Evolutionary conservation across 2,797 vertebrate species (phyloP).

Genomic region (Atherinosoma microstoma): DNA sequence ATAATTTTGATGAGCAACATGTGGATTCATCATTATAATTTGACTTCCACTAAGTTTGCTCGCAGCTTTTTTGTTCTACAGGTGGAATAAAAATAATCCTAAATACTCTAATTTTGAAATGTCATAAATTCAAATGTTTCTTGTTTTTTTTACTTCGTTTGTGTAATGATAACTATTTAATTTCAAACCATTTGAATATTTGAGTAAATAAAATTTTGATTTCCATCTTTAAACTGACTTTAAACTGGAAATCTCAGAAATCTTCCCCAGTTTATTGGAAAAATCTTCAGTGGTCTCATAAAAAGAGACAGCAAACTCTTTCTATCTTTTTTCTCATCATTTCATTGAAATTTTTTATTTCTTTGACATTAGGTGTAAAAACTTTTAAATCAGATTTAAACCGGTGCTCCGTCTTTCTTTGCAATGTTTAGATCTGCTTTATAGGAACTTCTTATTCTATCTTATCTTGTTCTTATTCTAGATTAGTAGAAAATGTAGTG

Average conservation of each 20-base stretch:
- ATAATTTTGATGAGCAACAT: background rate
- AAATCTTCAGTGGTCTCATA: background rate
- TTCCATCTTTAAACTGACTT: background rate
- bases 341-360: background rate
- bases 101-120: background rate
- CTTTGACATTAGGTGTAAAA: background rate
- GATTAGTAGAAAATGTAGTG: background rate
- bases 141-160: background rate
- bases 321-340: background rate
- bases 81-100: background rate
- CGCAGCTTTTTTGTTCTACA: slow-evolving; percentile 7
- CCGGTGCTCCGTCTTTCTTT: background rate
- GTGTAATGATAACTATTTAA: background rate
- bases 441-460: background rate
- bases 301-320: background rate
- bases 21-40: slow-evolving; percentile 1
- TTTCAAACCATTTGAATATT: background rate
- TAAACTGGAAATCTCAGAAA: background rate
- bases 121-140: background rate
- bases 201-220: background rate
- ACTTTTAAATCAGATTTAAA: background rate
- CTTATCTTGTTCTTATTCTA: background rate
- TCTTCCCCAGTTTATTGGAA: background rate
- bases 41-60: background rate
- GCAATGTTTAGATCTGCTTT: background rate